These are phyloP conservation scores for Phortica magna DNA, from an alignment of 2,888 invertebrate species.

Conservation along the genomic window DNA sequence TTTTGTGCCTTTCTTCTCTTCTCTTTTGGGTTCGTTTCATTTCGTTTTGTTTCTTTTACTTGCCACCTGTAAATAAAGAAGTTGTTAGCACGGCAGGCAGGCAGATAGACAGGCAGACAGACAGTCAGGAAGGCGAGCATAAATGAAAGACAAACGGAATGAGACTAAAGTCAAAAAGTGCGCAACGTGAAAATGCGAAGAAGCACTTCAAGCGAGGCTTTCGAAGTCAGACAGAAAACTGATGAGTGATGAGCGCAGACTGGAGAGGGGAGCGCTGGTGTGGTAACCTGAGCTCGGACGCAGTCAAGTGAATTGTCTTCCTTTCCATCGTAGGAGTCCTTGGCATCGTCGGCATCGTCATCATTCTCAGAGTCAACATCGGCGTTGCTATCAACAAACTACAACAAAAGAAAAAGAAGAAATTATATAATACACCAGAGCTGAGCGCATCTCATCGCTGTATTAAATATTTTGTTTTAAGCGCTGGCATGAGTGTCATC, in stretches of 20 bases:
- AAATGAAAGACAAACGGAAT: not conserved
- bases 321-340: not conserved
- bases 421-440: not conserved
- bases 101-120: not conserved
- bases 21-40: not conserved
- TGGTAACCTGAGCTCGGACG: not conserved
- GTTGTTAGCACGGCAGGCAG: not conserved
- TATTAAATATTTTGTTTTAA: not conserved
- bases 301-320: not conserved
- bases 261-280: not conserved
- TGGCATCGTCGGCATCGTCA: not conserved
- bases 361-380: not conserved
- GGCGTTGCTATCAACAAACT: not conserved
- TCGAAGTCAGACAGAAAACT: too few species aligned
- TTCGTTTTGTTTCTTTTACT: not conserved
- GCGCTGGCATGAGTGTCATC: constrained; percentile 4
- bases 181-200: not conserved
- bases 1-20: not conserved
- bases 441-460: not conserved
- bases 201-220: not conserved
- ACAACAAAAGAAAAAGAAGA: not conserved
- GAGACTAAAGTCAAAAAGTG: not conserved
- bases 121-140: not conserved
- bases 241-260: too few species aligned
- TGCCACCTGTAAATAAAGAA: not conserved